These are phyloP conservation scores for Alaudala cheleensis DNA, from an alignment of 2,113 vertebrate species.

Conservation along the genomic window DNA sequence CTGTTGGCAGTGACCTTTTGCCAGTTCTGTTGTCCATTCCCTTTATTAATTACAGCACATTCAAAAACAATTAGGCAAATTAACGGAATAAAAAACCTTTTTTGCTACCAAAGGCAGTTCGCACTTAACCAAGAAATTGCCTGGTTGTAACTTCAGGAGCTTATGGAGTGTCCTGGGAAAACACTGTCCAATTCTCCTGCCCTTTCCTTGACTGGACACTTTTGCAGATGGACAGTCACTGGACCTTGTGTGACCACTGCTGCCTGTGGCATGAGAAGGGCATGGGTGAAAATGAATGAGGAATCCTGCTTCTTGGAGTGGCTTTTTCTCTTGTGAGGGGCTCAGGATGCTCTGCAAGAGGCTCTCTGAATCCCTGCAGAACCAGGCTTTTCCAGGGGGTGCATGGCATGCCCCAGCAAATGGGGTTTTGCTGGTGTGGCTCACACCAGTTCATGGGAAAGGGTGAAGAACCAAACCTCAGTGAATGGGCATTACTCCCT, in stretches of 20 bases:
- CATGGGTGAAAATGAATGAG: neutral
- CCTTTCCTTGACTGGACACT: neutral
- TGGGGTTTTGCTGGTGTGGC: neutral
- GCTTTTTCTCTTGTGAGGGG: neutral
- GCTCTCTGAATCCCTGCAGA: neutral
- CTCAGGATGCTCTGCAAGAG: neutral
- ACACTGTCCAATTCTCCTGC: neutral
- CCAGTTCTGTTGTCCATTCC: neutral
- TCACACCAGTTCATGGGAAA: neutral
- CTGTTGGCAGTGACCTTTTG: neutral
- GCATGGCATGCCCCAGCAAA: neutral
- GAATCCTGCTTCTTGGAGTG: neutral
- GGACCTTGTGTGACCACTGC: fast-evolving
- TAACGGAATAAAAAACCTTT: neutral
- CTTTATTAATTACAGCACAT: neutral
- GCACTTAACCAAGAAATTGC: neutral
- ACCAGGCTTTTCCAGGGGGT: neutral
- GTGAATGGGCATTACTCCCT: neutral
- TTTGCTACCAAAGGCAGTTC: neutral
- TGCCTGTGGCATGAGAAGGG: neutral
- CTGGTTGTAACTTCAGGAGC: neutral
- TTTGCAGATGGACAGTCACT: fast-evolving
- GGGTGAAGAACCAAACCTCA: neutral
- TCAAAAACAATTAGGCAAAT: neutral
- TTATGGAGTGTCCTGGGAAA: neutral